Evolutionary conservation across 2,888 invertebrate species (phyloP), one percentile per base, ranked within the genome.

Genomic region (Euplexia lucipara): DNA sequence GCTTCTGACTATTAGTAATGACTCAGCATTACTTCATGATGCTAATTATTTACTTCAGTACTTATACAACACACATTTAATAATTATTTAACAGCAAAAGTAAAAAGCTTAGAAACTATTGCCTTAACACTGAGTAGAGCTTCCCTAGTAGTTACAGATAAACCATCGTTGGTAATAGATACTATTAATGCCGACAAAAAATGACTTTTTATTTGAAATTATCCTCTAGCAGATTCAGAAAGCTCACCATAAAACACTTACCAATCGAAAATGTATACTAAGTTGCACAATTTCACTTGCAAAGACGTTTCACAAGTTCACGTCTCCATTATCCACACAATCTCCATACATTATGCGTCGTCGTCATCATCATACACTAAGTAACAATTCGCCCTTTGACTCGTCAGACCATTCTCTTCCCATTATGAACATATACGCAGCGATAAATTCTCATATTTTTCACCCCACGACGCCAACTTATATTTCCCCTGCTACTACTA

Each of bases 381-480:
- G 62, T 26, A 70, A 45, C 60, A 65, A 68, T 59, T 64, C 67
- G 64, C 79, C 77, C 81, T 81, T 75, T 79, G 79, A 86, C 88
- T 88, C 70, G 75, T 81, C 83, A 86, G 81, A 85, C 82, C 71
- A 89, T 89, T 88, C 75, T 86, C 83, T 87, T 79, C 79, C 85
- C 88, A 89, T 89, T 86, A 87, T 82, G 78, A 79, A 82, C 86
- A 86, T 81, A 82, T 83, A 82, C 78, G 69, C 70, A 70, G 82
- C 74, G 74, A 87, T 86, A 86, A 88, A 89, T 87, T 81, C 83
- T 83, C 81, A 84, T 83, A 88, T 88, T 86, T 86, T 84, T 82
- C 83, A 82, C 78, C 83, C 80, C 73, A 83, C 80, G 83, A 75
- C 79, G 74, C 75, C 63, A 81, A 78, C 76, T 83, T 66, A 70